Conservation (phyloP, 2,888 invertebrate genomes). For the Drosophila leonis region DNA sequence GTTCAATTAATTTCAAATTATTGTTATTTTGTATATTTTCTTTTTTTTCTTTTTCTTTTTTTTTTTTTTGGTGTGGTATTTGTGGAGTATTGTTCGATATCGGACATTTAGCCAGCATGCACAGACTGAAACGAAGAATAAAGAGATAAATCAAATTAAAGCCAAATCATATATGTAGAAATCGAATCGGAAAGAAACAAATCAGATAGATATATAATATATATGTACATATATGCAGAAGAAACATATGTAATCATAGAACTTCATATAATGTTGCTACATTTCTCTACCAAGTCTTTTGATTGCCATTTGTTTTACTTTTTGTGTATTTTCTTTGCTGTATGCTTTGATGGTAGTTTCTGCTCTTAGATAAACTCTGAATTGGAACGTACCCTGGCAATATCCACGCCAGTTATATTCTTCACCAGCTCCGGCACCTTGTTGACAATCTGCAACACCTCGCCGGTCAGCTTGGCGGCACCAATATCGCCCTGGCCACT, state of each 20-base stretch:
- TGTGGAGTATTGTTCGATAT: conserved; percentile 52
- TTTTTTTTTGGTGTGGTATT: conserved; percentile 24
- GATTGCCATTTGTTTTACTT: conserved; percentile 78
- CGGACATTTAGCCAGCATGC: conserved; percentile 85
- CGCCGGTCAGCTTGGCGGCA: conserved; percentile 96
- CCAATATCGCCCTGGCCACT: conserved; percentile 96
- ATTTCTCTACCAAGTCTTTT: conserved; percentile 82
- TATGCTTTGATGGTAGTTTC: background rate
- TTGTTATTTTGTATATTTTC: conserved; percentile 8
- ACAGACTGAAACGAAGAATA: conserved; percentile 85
- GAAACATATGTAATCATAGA: conserved; percentile 48
- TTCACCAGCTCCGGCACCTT: conserved; percentile 96
- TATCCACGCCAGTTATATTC: conserved; percentile 96
- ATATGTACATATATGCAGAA: conserved; percentile 43
- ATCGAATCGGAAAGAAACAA: conserved; percentile 30
- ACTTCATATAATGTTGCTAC: conserved; percentile 53
- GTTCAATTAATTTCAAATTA: conserved; percentile 32
- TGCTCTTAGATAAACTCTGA: conserved; percentile 85
- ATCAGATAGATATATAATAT: conserved; percentile 14
- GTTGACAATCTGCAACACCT: conserved; percentile 96
- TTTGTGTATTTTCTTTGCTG: conserved; percentile 21
- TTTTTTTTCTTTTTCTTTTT: background rate
- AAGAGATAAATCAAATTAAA: conserved; percentile 72
- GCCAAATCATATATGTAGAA: conserved; percentile 51
- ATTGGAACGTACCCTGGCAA: conserved; percentile 90